Evolutionary conservation across 2,888 invertebrate genomes (phyloP).

Genomic region (Prosapia bicincta): DNA sequence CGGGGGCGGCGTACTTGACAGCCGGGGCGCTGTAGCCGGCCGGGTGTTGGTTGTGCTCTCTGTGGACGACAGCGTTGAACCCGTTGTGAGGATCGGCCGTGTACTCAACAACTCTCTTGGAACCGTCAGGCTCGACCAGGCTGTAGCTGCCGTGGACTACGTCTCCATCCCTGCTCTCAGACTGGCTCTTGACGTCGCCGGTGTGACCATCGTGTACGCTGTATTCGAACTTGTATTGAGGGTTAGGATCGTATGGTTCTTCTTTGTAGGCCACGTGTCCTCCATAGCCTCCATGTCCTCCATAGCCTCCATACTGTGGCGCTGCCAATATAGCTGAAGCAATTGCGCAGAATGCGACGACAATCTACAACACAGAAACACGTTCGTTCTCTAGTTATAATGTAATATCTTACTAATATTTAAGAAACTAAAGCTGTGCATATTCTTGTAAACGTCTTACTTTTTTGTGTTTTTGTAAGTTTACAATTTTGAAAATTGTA

Average conservation of each 20-base stretch:
- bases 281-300: neutral
- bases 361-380: constrained; percentile 11
- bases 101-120: neutral
- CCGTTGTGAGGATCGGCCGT: neutral
- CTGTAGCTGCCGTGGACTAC: neutral
- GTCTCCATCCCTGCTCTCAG: neutral
- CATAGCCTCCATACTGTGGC: constrained; percentile 14
- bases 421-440: too few relatives aligned
- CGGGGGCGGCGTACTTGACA: neutral
- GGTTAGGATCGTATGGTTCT: neutral
- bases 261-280: neutral
- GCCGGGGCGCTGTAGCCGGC: too few relatives aligned
- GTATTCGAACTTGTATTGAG: neutral
- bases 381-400: too few relatives aligned
- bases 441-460: too few relatives aligned
- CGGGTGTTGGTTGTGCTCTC: neutral
- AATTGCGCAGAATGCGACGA: constrained; percentile 12
- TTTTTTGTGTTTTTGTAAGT: too few relatives aligned
- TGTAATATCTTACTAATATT: too few relatives aligned
- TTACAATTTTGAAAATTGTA: too few relatives aligned
- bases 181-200: neutral
- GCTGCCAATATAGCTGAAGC: constrained; percentile 6
- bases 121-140: neutral
- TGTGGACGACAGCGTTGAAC: neutral
- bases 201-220: neutral